These are phyloP conservation scores for Phyllostomus discolor DNA, from an alignment of 2,113 vertebrate genomes.

Conservation along the genomic window DNA sequence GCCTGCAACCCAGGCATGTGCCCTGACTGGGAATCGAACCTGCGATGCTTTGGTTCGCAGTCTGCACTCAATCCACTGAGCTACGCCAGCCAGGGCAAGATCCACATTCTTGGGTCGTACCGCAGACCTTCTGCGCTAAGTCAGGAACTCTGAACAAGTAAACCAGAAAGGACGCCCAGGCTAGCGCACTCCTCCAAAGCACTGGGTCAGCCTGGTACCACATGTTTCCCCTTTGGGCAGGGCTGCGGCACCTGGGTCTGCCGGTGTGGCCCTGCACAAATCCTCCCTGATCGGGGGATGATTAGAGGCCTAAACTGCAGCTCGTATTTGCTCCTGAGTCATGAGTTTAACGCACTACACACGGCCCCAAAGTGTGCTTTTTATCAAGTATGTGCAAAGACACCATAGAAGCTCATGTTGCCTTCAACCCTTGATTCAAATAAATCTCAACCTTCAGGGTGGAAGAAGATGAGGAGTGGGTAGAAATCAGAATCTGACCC, in stretches of 20 bases:
- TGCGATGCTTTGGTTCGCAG: too few relatives aligned
- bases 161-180: background rate
- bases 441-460: background rate
- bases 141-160: background rate
- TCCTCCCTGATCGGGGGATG: background rate
- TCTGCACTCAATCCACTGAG: too few relatives aligned
- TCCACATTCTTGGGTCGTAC: background rate
- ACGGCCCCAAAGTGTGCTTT: background rate
- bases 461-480: background rate
- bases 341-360: background rate
- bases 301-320: background rate
- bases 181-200: background rate
- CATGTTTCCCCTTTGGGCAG: background rate
- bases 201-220: background rate
- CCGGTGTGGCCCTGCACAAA: background rate
- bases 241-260: background rate
- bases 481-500: background rate
- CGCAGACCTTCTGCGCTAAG: background rate
- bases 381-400: background rate
- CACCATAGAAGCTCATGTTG: background rate
- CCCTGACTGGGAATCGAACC: too few relatives aligned
- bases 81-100: background rate
- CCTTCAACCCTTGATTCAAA: constrained; percentile 4
- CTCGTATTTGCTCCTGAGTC: background rate
- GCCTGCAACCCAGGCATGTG: too few relatives aligned